Conservation (phyloP, 2,888 invertebrate species). For the Euphydryas editha region DNA sequence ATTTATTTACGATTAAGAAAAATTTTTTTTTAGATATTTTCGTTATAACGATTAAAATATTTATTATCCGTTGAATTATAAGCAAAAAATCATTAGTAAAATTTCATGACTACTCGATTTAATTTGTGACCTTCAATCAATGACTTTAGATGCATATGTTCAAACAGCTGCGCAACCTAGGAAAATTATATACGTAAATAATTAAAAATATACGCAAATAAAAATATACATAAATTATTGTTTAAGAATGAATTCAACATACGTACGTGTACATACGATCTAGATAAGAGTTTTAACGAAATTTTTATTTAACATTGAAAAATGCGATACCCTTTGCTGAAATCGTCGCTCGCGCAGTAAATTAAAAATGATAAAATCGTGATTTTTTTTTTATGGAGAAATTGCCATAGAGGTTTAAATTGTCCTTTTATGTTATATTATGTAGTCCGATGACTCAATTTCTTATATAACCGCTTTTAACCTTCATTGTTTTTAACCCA, state of each 20-base stretch:
- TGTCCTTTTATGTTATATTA: background rate
- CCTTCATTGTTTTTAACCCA: slow-evolving; percentile 14
- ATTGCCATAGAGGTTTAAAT: slow-evolving; percentile 2
- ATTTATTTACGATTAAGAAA: background rate
- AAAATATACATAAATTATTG: background rate
- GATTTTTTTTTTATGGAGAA: slow-evolving; percentile 18
- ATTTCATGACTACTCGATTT: background rate
- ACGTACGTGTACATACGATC: background rate
- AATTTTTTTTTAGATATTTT: background rate
- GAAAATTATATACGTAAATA: too few species aligned
- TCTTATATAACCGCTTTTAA: background rate
- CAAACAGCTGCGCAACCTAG: background rate
- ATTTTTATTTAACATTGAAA: slow-evolving; percentile 31
- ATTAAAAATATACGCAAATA: too few species aligned
- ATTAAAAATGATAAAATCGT: slow-evolving; percentile 33
- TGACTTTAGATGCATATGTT: background rate
- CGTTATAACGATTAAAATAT: background rate
- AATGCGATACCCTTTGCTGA: slow-evolving; percentile 32
- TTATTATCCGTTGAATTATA: too few species aligned
- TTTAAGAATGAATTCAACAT: background rate
- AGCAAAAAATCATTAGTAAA: too few species aligned
- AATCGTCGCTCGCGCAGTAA: slow-evolving; percentile 27
- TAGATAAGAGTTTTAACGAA: slow-evolving; percentile 30
- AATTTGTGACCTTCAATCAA: background rate
- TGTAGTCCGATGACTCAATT: slow-evolving; percentile 1